A percentile compares a stretch with the other conserved stretches of the same genome.
phyloP scores from a whole-genome alignment of 2,113 vertebrate genomes.

The Tenrec ecaudatus region DNA sequence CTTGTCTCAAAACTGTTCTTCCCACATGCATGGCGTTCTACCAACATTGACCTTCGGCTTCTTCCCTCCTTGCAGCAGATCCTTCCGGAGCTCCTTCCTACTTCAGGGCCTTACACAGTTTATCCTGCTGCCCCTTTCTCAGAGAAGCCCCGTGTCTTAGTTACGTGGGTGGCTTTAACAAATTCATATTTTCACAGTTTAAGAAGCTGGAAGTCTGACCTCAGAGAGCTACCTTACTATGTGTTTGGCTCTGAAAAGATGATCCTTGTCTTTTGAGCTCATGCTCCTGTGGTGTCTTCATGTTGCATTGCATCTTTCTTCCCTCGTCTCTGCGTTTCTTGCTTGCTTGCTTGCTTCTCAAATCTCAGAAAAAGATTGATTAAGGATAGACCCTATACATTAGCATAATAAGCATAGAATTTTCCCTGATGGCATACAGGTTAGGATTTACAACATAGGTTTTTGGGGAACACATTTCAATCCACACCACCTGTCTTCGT shows the following conservation, averaged over 20 bases:
- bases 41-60: not conserved
- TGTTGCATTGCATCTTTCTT: not conserved
- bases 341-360: not conserved
- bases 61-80: not conserved
- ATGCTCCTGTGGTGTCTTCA: not conserved
- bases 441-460: not conserved
- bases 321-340: not conserved
- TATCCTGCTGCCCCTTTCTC: not conserved
- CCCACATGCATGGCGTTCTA: not conserved
- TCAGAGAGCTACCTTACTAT: not conserved
- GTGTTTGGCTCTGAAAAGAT: not conserved
- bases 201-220: not conserved
- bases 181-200: not conserved
- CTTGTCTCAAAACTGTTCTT: not conserved
- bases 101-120: not conserved
- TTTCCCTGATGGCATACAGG: not conserved
- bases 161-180: not conserved
- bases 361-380: not conserved
- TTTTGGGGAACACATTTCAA: not conserved
- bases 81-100: not conserved
- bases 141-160: not conserved
- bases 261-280: not conserved
- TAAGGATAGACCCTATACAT: not conserved
- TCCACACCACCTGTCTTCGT: not conserved
- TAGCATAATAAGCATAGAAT: not conserved